Base-by-base conservation (phyloP, 2,113 vertebrate species). In the Felis catus region DNA sequence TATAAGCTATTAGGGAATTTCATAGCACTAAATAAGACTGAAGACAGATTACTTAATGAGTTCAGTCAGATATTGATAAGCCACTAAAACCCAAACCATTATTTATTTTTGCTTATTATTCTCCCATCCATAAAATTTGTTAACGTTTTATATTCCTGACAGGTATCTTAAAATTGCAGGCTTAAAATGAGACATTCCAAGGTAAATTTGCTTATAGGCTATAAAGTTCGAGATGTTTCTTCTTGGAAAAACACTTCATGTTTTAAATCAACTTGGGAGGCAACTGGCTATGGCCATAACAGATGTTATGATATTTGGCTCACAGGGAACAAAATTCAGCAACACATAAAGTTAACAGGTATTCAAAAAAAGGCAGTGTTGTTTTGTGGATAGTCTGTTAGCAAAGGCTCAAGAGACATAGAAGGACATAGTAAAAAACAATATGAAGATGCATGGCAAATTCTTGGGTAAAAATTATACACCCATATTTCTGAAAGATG, bases 41-140 rank as follows among this genome's bases (percentile, higher is more conserved):
- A 92, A 94, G 78, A 85, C 58, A 79, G 15, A 92, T 81, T 68
- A 94, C 31, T 51, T 78, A 76, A 89, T 73, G 53, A 97, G 12
- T 81, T 97, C 66, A 82, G 70, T 84, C 91, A 95, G 89, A 51
- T 92, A 66, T 55, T 89, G 70, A 86, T 58, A 95, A 89, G 68
- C 4, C 45, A 91, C 55, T 53, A 74, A 95, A 94, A 68, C 1
- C 68, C 48, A 94, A 87, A 51, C 48, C 45, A 87, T 79, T 94
- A 79, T 45, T 85, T 88, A 89, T 96, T 82, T 15, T 33, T 92
- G 61, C 82, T 91, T 93, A 53, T 95, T 79, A 73, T 81, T 83
- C 78, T 95, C 39, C 29, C 5, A 88, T 84, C 3, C 31, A 97
- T 61, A 93, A 82, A 65, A 19, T 15, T 48, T 55, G 65, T 73